Evolutionary conservation across 2,888 invertebrate genomes (phyloP).

Genomic region (Protonemura montana): DNA sequence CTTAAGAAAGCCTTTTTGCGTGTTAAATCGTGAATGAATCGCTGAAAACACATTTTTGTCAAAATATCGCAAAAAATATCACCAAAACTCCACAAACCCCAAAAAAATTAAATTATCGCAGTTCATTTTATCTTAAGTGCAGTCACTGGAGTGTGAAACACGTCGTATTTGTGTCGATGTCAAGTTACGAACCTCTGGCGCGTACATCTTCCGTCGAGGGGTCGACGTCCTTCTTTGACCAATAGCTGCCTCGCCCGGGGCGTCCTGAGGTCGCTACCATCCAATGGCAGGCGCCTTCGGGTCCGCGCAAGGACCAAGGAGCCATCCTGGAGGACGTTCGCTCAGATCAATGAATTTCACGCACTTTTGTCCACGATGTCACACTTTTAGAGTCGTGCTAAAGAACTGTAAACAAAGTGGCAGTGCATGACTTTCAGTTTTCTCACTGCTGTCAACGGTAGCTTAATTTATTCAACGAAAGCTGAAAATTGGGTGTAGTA

Average conservation of each 20-base stretch:
- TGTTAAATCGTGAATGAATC: too few relatives aligned
- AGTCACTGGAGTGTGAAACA: background rate
- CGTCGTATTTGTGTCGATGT: background rate
- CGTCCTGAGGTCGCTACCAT: slow-evolving; percentile 24
- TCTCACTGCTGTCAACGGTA: background rate
- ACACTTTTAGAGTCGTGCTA: background rate
- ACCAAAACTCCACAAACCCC: background rate
- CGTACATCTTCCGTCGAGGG: background rate
- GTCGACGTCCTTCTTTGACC: slow-evolving; percentile 33
- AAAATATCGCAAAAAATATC: background rate
- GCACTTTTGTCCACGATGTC: background rate
- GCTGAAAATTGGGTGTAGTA: background rate
- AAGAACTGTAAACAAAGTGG: background rate
- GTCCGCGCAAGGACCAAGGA: background rate
- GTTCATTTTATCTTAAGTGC: background rate
- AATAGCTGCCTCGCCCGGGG: slow-evolving; percentile 32
- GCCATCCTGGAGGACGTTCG: background rate
- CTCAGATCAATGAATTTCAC: background rate
- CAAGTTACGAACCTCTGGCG: background rate
- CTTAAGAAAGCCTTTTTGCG: too few relatives aligned
- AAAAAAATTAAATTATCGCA: background rate
- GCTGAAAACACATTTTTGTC: too few relatives aligned
- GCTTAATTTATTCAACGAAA: background rate
- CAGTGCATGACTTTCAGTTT: background rate
- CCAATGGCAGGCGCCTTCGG: slow-evolving; percentile 4